Conservation (phyloP, 1,140 invertebrate species). For the Leguminivora glycinivorella region DNA sequence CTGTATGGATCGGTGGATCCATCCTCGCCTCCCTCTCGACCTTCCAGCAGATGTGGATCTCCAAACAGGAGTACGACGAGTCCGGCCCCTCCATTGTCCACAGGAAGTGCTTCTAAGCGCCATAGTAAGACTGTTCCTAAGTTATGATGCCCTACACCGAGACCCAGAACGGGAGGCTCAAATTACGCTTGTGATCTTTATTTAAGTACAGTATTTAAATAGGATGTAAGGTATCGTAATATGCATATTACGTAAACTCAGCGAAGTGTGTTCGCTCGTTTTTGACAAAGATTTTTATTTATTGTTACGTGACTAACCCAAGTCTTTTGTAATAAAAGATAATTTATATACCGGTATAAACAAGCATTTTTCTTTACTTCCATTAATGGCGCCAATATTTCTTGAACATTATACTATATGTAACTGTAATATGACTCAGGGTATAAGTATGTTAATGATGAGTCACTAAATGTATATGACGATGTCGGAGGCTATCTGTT, state of each 20-base stretch:
- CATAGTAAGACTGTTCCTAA: slow-evolving; percentile 64
- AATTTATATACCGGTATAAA: slow-evolving; percentile 75
- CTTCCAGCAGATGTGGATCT: slow-evolving; percentile 94
- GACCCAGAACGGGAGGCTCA: slow-evolving; percentile 63
- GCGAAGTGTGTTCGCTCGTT: slow-evolving; percentile 51
- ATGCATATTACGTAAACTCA: slow-evolving; percentile 75
- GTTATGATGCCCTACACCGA: slow-evolving; percentile 71
- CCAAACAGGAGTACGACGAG: slow-evolving; percentile 90
- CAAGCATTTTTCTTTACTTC: slow-evolving; percentile 50
- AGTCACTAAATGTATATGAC: slow-evolving; percentile 3
- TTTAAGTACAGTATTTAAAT: slow-evolving; percentile 76
- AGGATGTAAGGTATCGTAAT: slow-evolving; percentile 76
- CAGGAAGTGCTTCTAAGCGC: slow-evolving; percentile 91
- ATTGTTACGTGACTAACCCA: slow-evolving; percentile 70
- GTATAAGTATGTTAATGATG: not conserved
- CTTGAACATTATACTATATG: not conserved
- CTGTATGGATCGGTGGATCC: slow-evolving; percentile 91
- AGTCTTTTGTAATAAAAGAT: slow-evolving; percentile 71
- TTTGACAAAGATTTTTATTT: slow-evolving; percentile 77
- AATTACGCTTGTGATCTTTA: slow-evolving; percentile 75
- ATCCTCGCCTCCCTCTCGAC: slow-evolving; percentile 92
- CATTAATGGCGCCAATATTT: not conserved
- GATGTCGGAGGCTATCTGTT: not conserved
- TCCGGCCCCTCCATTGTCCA: slow-evolving; percentile 89
- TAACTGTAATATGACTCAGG: not conserved